Percentiles rank a stretch among this genome's conserved stretches.
Evolutionary conservation across 2,797 vertebrate species (phyloP).

Genomic region (Anguilla anguilla): DNA sequence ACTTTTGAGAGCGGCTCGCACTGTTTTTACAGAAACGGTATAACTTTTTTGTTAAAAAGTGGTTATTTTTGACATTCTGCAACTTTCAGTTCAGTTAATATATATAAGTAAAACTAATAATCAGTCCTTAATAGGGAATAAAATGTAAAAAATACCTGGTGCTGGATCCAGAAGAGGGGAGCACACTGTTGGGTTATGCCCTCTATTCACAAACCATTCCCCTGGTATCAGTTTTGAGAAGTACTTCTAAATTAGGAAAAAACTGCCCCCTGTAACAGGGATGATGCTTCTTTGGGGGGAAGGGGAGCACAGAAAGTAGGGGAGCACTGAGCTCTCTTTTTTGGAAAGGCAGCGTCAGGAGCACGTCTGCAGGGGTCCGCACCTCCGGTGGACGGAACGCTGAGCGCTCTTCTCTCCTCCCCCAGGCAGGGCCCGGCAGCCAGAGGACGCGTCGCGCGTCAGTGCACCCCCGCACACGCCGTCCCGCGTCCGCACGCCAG

Average conservation of each 20-base stretch:
- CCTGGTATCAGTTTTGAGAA: not conserved
- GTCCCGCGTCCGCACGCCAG: not conserved
- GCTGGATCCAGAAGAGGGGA: not conserved
- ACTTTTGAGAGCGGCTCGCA: not conserved
- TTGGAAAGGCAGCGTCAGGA: not conserved
- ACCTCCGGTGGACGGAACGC: not conserved
- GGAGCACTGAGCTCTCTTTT: not conserved
- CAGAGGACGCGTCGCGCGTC: not conserved
- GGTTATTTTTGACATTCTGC: not conserved
- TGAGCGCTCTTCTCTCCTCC: not conserved
- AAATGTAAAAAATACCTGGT: not conserved
- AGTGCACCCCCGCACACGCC: no score
- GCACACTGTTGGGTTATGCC: not conserved
- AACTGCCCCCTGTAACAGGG: not conserved
- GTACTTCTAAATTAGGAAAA: not conserved
- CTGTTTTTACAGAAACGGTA: not conserved
- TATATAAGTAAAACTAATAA: not conserved
- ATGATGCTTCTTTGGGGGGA: not conserved
- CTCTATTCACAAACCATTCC: not conserved
- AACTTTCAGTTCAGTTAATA: not conserved
- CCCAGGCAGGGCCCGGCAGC: not conserved
- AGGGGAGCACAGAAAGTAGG: not conserved
- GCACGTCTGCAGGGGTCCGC: not conserved
- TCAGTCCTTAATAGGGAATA: not conserved
- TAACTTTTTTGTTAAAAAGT: not conserved